phyloP scores from a whole-genome alignment of 2,113 vertebrate species.

The Pontoporia blainvillei region DNA sequence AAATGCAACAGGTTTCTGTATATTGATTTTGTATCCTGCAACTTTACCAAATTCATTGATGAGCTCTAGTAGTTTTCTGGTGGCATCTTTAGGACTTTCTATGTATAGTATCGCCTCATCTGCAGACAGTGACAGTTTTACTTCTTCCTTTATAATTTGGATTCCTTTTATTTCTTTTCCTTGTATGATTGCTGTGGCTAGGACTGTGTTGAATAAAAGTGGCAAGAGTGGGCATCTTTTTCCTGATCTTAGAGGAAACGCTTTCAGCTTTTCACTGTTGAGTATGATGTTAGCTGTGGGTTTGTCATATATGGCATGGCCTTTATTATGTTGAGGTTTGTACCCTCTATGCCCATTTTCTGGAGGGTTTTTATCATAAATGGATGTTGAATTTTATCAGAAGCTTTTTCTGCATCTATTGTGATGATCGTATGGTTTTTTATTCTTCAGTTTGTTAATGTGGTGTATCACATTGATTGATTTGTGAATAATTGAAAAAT shows the following conservation, averaged over 20 bases:
- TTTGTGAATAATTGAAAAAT: neutral
- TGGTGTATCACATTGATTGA: neutral
- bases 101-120: neutral
- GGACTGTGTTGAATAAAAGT: neutral
- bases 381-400: neutral
- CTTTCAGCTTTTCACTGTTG: neutral
- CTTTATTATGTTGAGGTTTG: neutral
- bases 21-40: too few relatives aligned
- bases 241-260: neutral
- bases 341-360: neutral
- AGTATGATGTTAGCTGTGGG: neutral
- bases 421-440: neutral
- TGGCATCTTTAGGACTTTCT: neutral
- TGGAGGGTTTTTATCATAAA: neutral
- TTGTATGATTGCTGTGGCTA: neutral
- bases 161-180: neutral
- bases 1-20: too few relatives aligned
- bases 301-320: neutral
- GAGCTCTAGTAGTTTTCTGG: neutral
- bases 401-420: neutral
- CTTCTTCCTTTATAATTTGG: neutral
- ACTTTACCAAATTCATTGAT: too few relatives aligned
- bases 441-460: neutral
- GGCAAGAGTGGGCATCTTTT: neutral
- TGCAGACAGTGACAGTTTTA: too few relatives aligned